Conservation (phyloP, 23 tunicate genomes). For the Diplosoma virens region DNA sequence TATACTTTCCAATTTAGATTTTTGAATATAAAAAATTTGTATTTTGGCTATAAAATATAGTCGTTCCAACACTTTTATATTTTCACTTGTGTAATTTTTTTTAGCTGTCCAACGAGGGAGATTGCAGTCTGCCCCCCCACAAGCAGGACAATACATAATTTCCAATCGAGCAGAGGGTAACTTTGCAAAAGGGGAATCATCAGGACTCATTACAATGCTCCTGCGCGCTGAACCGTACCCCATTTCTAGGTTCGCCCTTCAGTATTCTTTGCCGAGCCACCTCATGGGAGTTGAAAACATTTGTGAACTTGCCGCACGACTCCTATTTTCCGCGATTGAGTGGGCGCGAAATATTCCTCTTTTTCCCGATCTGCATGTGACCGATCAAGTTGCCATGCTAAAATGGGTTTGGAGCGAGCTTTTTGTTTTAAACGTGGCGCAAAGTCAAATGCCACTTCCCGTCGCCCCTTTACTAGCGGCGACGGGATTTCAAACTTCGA, state of each 20-base stretch:
- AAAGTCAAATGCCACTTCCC: slow-evolving; percentile 96
- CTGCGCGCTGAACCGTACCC: slow-evolving; percentile 99
- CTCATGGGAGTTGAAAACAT: slow-evolving; percentile 98
- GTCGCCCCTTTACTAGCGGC: slow-evolving; percentile 96
- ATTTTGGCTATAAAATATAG: no score
- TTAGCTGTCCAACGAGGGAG: slow-evolving; percentile 99
- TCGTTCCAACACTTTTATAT: no score
- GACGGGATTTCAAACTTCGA: slow-evolving; percentile 84
- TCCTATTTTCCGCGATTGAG: slow-evolving; percentile 96
- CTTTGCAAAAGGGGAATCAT: slow-evolving; percentile 66
- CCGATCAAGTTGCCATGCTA: slow-evolving; percentile 97
- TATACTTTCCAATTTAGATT: no score
- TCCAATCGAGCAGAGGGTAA: slow-evolving; percentile 66
- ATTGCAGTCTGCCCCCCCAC: slow-evolving; percentile 76
- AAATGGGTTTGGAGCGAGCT: slow-evolving; percentile 99
- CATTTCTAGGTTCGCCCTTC: slow-evolving; percentile 83
- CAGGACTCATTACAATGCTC: slow-evolving; percentile 85
- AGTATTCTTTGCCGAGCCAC: slow-evolving; percentile 85
- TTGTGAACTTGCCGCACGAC: slow-evolving; percentile 96
- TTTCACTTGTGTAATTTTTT: slow-evolving; percentile 12
- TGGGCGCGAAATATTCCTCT: slow-evolving; percentile 98
- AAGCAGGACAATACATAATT: slow-evolving; percentile 88
- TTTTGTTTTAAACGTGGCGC: slow-evolving; percentile 98
- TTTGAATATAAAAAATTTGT: no score
- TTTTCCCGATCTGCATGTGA: slow-evolving; percentile 90